Evolutionary conservation across 2,888 invertebrate species (phyloP).

Genomic region (Scaptomyza reducta): DNA sequence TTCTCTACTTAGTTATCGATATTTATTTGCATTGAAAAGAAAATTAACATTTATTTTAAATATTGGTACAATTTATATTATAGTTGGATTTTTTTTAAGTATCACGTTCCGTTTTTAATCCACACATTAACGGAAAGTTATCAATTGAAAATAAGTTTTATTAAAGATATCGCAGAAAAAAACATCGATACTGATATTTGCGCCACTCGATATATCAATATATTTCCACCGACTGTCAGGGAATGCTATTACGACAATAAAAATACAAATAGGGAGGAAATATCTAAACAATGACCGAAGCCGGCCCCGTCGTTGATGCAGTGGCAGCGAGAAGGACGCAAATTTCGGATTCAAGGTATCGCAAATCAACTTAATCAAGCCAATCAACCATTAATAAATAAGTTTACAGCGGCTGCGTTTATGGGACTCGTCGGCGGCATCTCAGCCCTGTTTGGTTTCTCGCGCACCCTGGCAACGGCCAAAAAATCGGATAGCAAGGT

Average conservation of each 20-base stretch:
- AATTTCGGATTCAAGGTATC: constrained; percentile 70
- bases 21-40: too few relatives aligned
- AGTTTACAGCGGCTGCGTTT: constrained; percentile 80
- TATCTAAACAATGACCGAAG: constrained; percentile 39
- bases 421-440: constrained; percentile 86
- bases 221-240: not conserved
- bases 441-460: constrained; percentile 92
- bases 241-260: constrained; percentile 55
- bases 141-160: not conserved
- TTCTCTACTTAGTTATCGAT: not conserved
- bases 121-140: too few relatives aligned
- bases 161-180: not conserved
- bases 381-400: not conserved
- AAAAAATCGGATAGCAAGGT: constrained; percentile 92
- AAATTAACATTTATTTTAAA: not conserved
- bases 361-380: not conserved
- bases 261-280: not conserved
- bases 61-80: not conserved
- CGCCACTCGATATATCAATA: not conserved
- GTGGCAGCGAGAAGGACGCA: constrained; percentile 65
- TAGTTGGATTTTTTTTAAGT: not conserved
- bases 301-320: constrained; percentile 46
- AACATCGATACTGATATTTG: not conserved
- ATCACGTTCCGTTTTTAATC: not conserved
- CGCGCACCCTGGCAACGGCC: constrained; percentile 90